Base-by-base conservation (phyloP, 2,888 invertebrate genomes). In the Calliscelio sp. region DNA sequence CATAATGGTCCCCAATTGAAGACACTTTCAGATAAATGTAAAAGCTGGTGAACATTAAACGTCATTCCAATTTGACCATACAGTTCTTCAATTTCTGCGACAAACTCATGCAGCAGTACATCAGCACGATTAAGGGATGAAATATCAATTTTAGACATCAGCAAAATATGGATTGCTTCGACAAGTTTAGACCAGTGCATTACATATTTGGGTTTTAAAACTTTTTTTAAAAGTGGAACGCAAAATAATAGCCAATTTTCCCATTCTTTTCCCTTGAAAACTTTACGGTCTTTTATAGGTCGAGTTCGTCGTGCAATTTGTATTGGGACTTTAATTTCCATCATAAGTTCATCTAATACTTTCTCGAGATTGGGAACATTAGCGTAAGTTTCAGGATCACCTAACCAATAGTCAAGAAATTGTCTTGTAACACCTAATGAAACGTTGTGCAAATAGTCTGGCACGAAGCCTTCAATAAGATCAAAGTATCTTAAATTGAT, bases 361-460 rank as follows among this genome's bases (percentile, higher is more conserved):
- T 14, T 8, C 22, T 38, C 18, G 0, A 14, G 16, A 41, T 65
- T 20, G 11, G 5, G 0, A 2, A 63, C 16, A n/a, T 53, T 24
- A 55, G 38, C 25, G 10, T 25, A 65, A 11, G 14, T 20, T 25
- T 44, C n/a, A 18, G n/a, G 25, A 14, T 32, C 41, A 7, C 55
- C 41, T 22, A 75, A 55, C 75, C 70, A 81, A 18, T 75, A 74
- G 11, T 51, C 51, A 11, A 63, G 41, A 32, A 86, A 84, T 51
- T 81, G 84, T 16, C 75, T 55, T 32, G 70, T 63, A 7, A 81
- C 70, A n/a, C 85, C 84, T 18, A 81, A 66, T 20, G 63, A 24
- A 49, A 86, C 81, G 41, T 51, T 74, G 65, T 87, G 87, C 83
- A 87, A 85, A 59, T 71, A 79, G 49, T 87, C 85, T 11, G 80